Percentiles rank a stretch among this genome's conserved stretches.
Conservation (phyloP, 2,888 invertebrate species). For the Pterostichus niger region DNA sequence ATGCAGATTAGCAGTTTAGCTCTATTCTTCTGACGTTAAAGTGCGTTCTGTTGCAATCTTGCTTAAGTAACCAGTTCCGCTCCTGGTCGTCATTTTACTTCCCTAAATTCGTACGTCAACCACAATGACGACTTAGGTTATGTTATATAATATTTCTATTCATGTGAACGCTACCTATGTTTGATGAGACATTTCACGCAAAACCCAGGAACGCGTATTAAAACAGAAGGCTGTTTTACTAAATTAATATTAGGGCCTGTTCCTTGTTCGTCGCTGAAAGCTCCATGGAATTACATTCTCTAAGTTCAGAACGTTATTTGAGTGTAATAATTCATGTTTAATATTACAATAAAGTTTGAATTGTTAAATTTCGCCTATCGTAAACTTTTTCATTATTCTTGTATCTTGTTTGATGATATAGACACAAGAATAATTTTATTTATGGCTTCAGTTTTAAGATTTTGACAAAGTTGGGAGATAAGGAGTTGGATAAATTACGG, state of each 20-base stretch:
- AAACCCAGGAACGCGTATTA: constrained; percentile 12
- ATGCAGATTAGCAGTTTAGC: no score
- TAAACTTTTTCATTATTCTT: no score
- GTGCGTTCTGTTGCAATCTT: no score
- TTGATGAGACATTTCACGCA: constrained; percentile 35
- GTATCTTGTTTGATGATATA: no score
- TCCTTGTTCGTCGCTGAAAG: constrained; percentile 36
- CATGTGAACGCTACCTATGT: constrained; percentile 38
- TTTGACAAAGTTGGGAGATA: no score
- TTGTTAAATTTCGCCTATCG: constrained; percentile 22
- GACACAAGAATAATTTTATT: no score
- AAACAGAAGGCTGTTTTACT: constrained; percentile 41
- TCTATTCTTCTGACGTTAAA: no score
- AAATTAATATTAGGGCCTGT: constrained; percentile 43
- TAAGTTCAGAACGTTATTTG: neutral
- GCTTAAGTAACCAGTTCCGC: no score
- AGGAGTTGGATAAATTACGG: no score
- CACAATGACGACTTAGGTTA: constrained; percentile 31
- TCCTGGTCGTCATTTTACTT: neutral
- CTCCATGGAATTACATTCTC: constrained; percentile 36
- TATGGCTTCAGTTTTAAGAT: no score
- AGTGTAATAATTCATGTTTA: constrained; percentile 41
- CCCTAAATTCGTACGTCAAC: neutral
- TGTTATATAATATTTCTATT: constrained; percentile 53
- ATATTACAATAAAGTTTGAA: constrained; percentile 27